Evolutionary conservation across 2,797 vertebrate genomes (phyloP).

Genomic region (Spea hammondii): DNA sequence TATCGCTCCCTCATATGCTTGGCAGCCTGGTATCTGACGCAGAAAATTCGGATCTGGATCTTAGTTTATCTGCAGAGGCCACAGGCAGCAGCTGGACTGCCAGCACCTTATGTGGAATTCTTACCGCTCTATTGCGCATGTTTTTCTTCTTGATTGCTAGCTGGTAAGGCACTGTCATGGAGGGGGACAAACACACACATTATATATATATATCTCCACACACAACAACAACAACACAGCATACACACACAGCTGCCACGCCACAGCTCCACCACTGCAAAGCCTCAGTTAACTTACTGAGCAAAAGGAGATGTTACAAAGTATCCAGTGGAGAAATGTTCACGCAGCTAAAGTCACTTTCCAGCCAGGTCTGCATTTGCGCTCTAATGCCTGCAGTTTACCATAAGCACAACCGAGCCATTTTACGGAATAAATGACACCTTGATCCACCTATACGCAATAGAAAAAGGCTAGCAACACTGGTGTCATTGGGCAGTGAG

Average conservation of each 20-base stretch:
- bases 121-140: slow-evolving; percentile 14
- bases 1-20: background rate
- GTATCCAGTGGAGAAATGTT: slow-evolving; percentile 19
- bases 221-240: background rate
- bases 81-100: background rate
- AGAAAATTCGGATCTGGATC: background rate
- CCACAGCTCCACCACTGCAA: background rate
- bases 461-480: slow-evolving; percentile 42
- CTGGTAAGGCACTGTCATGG: slow-evolving; percentile 12
- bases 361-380: slow-evolving; percentile 48
- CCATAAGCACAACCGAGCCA: slow-evolving; percentile 26
- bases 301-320: slow-evolving; percentile 18
- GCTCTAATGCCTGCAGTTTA: slow-evolving; percentile 44
- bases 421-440: slow-evolving; percentile 37
- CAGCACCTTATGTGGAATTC: background rate
- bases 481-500: slow-evolving; percentile 9
- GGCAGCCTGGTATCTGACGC: background rate
- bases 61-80: slow-evolving; percentile 26
- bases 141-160: slow-evolving; percentile 14
- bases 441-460: slow-evolving; percentile 43
- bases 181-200: background rate
- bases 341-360: slow-evolving; percentile 36
- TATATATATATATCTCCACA: background rate
- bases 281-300: slow-evolving; percentile 37
- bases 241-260: background rate